Conservation (phyloP, 2,113 vertebrate genomes). For the Semicossyphus pulcher region DNA sequence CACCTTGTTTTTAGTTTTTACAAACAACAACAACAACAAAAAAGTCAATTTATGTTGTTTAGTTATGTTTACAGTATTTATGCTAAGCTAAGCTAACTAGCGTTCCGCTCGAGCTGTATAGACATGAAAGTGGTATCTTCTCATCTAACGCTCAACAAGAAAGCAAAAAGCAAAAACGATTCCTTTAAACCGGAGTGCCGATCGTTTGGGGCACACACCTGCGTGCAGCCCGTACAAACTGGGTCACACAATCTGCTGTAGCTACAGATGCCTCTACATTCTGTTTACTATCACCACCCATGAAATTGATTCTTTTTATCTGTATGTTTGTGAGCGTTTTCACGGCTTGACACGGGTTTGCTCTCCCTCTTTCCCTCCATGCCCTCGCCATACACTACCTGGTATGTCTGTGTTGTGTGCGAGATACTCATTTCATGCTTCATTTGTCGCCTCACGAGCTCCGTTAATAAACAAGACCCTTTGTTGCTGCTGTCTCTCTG, state of each 20-base stretch:
- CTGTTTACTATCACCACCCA: conserved; percentile 63
- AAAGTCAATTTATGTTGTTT: no score
- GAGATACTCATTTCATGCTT: conserved; percentile 78
- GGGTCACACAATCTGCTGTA: conserved; percentile 42
- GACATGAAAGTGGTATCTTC: not conserved
- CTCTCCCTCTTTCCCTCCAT: conserved; percentile 42
- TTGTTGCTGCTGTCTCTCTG: conserved; percentile 47
- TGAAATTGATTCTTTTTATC: conserved; percentile 80
- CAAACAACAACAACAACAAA: no score
- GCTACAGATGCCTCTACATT: conserved; percentile 45
- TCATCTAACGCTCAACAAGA: not conserved
- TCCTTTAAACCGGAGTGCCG: conserved; percentile 8
- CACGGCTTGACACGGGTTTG: conserved; percentile 46
- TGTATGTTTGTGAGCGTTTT: conserved; percentile 62
- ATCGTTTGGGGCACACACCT: conserved; percentile 3
- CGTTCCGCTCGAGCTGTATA: no score
- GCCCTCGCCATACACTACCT: conserved; percentile 53
- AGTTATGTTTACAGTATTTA: not conserved
- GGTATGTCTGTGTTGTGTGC: conserved; percentile 55
- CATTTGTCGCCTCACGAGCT: conserved; percentile 71
- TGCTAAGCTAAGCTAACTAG: not conserved
- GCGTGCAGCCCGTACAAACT: conserved; percentile 15
- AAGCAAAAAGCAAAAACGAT: no score
- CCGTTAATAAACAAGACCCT: conserved; percentile 76
- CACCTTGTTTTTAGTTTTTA: no score